Evolutionary conservation across 35 echinoderm and acorn worm genomes (phyloP), one percentile per base, ranked within the genome.

Genomic region (Diadema setosum): DNA sequence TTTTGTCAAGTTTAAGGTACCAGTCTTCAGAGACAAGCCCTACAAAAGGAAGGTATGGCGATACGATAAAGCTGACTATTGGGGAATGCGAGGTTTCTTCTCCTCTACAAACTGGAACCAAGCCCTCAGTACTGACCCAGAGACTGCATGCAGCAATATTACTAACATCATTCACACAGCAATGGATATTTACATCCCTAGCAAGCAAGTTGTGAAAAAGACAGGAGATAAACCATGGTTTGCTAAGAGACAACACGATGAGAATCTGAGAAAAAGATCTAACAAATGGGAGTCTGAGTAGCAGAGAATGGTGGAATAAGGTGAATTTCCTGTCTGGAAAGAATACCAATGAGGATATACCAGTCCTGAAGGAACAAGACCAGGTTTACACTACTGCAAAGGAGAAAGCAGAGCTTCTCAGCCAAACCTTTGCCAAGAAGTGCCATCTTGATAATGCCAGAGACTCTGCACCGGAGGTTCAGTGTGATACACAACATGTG

Each of bases 181-280:
- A 20, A 85, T 85, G 81, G 82, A 91, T 5, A 84, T 85, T 25
- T 86, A 65, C 50, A 86, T 91, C 3, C 63, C 90, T 85, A 52
- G 44, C 12, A 81, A 90, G 31, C 39, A 46, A 45, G 81, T 90
- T 17, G 8, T 32, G 1, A 85, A 80, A 55, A 81, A 91, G 83
- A 75, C 46, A 41, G 83, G 82, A 50, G 83, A 91, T 18, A 86
- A 91, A 37, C 52, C n/a, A 1, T 86, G 83, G 82, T 91, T 91
- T 91, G 49, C 85, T 48, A 83, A 91, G 9, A 20, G 33, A 42
- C 80, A 9, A 50, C 7, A 50, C 46, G 90, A 39, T 73, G 17
- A 42, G 39, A 16, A 90, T 43, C 40, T 44, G 81, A 36, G 42
- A 45, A 50, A 50, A 7, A 18, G 7, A 7, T 7, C 46, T 50